Conservation (phyloP, 2,113 vertebrate genomes). For the Lonchura striata region DNA sequence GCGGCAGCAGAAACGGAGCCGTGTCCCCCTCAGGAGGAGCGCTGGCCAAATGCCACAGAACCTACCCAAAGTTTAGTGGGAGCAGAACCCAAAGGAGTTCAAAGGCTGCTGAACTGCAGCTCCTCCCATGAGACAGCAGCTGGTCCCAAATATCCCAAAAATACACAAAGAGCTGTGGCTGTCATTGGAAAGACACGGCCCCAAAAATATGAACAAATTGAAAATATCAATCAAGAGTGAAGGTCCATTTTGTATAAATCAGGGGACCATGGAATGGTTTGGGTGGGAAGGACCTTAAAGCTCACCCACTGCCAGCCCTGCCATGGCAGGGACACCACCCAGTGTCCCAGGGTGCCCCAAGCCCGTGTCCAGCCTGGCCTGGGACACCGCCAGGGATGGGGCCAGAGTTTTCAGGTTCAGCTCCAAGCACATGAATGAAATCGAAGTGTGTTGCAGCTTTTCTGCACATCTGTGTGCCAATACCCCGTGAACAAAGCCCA, state of each 20-base stretch:
- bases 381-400: neutral
- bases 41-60: fast-evolving
- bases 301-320: neutral
- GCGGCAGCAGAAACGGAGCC: neutral
- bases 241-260: neutral
- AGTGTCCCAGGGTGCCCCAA: neutral
- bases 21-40: neutral
- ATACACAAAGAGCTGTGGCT: neutral
- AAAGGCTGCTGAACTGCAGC: neutral
- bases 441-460: fast-evolving
- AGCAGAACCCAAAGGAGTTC: neutral
- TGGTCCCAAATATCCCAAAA: neutral
- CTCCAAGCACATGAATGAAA: neutral
- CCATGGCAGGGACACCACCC: neutral
- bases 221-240: neutral
- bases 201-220: neutral
- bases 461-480: fast-evolving
- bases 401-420: neutral
- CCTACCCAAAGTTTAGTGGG: fast-evolving
- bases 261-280: neutral
- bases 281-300: fast-evolving
- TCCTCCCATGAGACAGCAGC: neutral
- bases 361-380: neutral
- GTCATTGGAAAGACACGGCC: fast-evolving
- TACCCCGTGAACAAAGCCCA: fast-evolving